Base-by-base conservation (phyloP, 1,140 invertebrate genomes). In the Conus ventricosus region DNA sequence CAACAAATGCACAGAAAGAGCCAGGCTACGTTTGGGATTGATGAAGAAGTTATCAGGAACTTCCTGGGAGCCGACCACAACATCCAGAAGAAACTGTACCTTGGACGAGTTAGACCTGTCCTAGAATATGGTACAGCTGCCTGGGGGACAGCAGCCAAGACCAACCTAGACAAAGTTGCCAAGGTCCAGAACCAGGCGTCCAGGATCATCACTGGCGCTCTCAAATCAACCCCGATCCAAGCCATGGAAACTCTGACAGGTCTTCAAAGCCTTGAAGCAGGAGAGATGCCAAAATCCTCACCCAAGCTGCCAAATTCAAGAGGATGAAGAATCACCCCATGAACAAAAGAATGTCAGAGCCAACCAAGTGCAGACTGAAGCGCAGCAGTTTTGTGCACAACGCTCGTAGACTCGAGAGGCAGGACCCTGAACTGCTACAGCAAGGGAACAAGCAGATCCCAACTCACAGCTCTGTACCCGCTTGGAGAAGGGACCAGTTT, bases 121-220 rank as follows among this genome's bases (percentile, higher is more conserved):
- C 67, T 87, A 11, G 89, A 89, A 20, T 90, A 90, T 86, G 89
- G 89, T 7, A 82, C 76, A 7, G 20, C 82, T 71, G 87, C 83
- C 80, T 88, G 83, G 84, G 51, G 54, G n/a, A 86, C 84, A 71
- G 27, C 87, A 67, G 78, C 88, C 17, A 88, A 87, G 11, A 80
- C 87, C 27, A 86, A 88, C 57, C 53, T 67, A 8, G n/a, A 88
- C 25, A 88, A 51, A 53, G 55, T 87, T 8, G 60, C 63, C 83
- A 88, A 67, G 60, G 71, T 84, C 7, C 89, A 90, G 67, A 90
- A 85, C 53, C 71, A 90, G 78, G 87, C 89, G 8, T 60, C 84
- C 25, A 84, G 89, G 83, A 88, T 89, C 67, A 76, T 80, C 23
- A 90, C 89, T 75, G 80, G 83, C 13, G 87, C 81, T 53, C 84